Conservation (phyloP, 2,888 invertebrate genomes). For the Lepidonotus clava region DNA sequence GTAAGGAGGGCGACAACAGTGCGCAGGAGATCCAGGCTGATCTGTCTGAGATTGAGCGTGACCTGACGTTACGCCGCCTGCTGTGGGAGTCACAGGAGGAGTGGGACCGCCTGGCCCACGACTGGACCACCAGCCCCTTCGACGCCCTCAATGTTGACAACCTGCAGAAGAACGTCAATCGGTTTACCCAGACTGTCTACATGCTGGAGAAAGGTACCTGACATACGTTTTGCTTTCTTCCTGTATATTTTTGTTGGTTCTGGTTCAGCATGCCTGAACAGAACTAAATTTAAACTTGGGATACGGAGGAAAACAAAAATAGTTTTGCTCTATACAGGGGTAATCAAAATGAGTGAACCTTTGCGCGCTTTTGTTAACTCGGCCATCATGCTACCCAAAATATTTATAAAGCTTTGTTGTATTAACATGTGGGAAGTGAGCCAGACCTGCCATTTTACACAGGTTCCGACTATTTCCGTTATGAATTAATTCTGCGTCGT, state of each 20-base stretch:
- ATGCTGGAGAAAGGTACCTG: constrained; percentile 79
- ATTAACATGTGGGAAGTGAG: neutral
- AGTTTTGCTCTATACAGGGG: no score
- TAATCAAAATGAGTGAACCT: no score
- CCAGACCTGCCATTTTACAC: neutral
- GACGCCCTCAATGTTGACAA: constrained; percentile 78
- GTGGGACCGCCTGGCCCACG: constrained; percentile 77
- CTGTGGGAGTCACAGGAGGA: constrained; percentile 80
- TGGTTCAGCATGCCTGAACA: no score
- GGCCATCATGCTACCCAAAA: no score
- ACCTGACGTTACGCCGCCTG: constrained; percentile 77
- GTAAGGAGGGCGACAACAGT: constrained; percentile 71
- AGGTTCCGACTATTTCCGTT: no score
- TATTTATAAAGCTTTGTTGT: no score
- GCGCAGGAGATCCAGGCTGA: constrained; percentile 77
- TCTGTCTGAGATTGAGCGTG: constrained; percentile 79
- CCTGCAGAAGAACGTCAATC: constrained; percentile 79
- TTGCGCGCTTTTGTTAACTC: no score
- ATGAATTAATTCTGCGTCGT: no score
- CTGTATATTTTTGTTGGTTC: no score
- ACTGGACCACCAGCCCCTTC: constrained; percentile 78
- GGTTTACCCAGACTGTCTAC: constrained; percentile 80
- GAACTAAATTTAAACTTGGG: no score
- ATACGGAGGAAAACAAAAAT: no score
- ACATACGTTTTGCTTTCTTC: no score